phyloP scores from a whole-genome alignment of 2,888 invertebrate genomes.

The Neoaliturus tenellus region DNA sequence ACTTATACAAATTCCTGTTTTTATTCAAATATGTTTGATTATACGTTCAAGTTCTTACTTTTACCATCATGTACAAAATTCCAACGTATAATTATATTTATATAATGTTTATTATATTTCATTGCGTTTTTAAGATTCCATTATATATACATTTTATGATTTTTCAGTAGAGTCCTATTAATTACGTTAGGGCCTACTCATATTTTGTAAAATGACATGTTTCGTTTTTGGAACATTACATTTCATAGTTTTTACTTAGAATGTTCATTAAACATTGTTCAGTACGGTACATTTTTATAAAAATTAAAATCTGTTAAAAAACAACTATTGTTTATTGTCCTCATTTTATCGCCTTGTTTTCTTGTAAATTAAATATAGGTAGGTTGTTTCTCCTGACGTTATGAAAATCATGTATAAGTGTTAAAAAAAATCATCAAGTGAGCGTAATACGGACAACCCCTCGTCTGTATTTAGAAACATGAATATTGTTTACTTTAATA shows the following conservation, averaged over 20 bases:
- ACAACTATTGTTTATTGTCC: not conserved
- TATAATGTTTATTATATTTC: not conserved
- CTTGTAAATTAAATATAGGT: not conserved
- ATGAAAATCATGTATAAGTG: conserved; percentile 16
- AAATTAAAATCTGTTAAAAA: not conserved
- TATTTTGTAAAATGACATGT: not conserved
- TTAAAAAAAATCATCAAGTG: too few relatives aligned
- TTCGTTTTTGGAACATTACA: not conserved
- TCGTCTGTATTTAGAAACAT: too few relatives aligned
- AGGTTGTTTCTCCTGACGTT: conserved; percentile 10
- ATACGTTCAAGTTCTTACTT: not conserved
- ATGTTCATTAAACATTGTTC: not conserved
- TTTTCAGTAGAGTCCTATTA: not conserved
- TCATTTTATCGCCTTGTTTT: not conserved
- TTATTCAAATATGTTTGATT: not conserved
- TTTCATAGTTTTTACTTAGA: not conserved
- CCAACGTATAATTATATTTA: not conserved
- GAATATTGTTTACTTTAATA: too few relatives aligned
- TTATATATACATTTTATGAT: not conserved
- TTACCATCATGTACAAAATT: not conserved
- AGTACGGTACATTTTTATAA: not conserved
- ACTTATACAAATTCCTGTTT: not conserved
- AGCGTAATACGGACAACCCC: too few relatives aligned
- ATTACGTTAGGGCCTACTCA: not conserved
- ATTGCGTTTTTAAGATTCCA: not conserved